Percentiles rank a stretch among this genome's conserved stretches.
These are phyloP conservation scores for Amphimedon queenslandica DNA, from an alignment of 37 sponge, comb jelly and placozoan species.

Conservation along the genomic window DNA sequence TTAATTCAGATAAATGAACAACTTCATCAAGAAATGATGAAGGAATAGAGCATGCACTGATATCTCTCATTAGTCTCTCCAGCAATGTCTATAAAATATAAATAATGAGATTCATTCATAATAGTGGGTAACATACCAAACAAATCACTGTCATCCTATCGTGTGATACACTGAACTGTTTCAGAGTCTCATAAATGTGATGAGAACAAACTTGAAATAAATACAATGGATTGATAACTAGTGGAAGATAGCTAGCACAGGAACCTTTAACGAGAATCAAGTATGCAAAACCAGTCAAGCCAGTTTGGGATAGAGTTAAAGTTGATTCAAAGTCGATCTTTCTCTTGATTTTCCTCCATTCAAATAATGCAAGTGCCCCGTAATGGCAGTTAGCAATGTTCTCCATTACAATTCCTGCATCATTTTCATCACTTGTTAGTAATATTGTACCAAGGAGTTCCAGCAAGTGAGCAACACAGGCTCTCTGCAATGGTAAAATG, in stretches of 20 bases:
- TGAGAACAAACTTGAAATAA: background rate
- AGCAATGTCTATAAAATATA: background rate
- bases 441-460: too few relatives aligned
- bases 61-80: background rate
- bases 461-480: too few relatives aligned
- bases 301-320: too few relatives aligned
- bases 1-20: background rate
- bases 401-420: background rate
- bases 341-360: slow-evolving; percentile 3
- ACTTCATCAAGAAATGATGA: background rate
- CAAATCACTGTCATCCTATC: background rate
- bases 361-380: slow-evolving; percentile 22
- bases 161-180: background rate
- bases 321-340: too few relatives aligned
- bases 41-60: background rate
- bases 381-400: slow-evolving; percentile 26
- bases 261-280: background rate
- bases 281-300: background rate
- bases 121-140: background rate
- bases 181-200: background rate
- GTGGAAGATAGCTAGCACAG: background rate
- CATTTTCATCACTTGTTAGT: background rate
- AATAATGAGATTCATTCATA: background rate
- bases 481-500: too few relatives aligned
- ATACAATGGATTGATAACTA: background rate